Evolutionary conservation across 1,140 invertebrate species (phyloP).

Genomic region (Nebria ingens): DNA sequence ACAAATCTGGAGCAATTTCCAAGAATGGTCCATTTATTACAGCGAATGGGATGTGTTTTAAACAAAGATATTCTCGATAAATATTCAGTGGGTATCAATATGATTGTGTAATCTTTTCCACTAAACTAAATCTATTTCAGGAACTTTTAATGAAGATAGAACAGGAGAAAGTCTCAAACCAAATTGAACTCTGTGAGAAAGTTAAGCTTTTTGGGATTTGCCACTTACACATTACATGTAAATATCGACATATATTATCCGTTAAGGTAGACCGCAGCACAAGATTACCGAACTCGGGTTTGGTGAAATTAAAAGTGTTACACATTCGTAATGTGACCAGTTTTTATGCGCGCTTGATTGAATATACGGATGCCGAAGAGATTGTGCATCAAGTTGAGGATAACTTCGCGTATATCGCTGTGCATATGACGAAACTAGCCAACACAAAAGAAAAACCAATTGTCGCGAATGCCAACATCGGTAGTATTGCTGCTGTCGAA

Average conservation of each 20-base stretch:
- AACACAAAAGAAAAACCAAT: conserved; percentile 10
- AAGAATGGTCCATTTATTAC: conserved; percentile 16
- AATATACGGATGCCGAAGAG: not conserved
- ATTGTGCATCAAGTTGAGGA: not conserved
- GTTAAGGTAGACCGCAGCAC: conserved; percentile 18
- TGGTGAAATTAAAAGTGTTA: conserved; percentile 25
- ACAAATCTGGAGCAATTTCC: conserved; percentile 19
- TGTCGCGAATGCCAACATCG: conserved; percentile 12
- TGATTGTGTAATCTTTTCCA: too few species aligned
- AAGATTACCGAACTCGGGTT: conserved; percentile 22
- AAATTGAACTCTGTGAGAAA: conserved; percentile 20
- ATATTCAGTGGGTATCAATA: conserved; percentile 10
- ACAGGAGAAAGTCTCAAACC: conserved; percentile 17
- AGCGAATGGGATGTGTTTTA: conserved; percentile 6
- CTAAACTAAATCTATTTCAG: conserved; percentile 15
- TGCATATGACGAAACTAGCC: not conserved
- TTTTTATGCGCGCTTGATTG: conserved; percentile 12
- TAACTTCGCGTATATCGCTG: not conserved
- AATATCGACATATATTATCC: conserved; percentile 20
- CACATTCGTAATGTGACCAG: not conserved
- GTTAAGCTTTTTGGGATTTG: conserved; percentile 25
- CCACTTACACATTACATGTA: conserved; percentile 13
- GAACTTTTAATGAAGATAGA: conserved; percentile 17
- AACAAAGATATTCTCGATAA: conserved; percentile 9
- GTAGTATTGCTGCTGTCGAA: conserved; percentile 12